Evolutionary conservation across 1,140 invertebrate species (phyloP), one percentile per base, ranked within the genome.

Genomic region (Meloidogyne hapla): DNA sequence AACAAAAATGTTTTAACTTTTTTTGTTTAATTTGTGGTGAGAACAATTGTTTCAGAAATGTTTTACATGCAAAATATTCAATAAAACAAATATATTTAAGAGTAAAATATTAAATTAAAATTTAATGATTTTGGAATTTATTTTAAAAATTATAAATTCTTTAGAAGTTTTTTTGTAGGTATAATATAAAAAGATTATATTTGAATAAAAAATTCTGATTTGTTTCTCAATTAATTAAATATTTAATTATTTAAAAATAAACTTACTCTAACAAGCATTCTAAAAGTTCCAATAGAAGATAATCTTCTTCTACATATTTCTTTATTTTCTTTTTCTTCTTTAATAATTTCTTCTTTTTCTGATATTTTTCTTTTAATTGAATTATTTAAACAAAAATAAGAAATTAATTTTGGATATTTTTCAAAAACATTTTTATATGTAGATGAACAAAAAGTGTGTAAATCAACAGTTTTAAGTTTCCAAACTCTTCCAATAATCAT

Each of bases 361-460:
- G 45, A 48, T 48, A n/a, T 56, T 56, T n/a, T 56, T n/a, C n/a
- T 56, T 56, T 56, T 56, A 33, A 33, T 33, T 33, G 33, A 33
- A 33, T 4, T 4, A 56, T n/a, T 56, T n/a, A 56, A 56, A 56
- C n/a, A 56, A 56, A 56, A 56, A 56, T 56, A 56, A 56, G 18
- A n/a, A 56, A 56, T 56, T 56, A 56, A 56, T 56, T 56, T 56
- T 56, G 48, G 48, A 56, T 56, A 56, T 56, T 56, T 56, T 56
- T 56, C 48, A 56, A 56, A 56, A 56, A 56, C n/a, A 56, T 56
- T 56, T 56, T 56, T 56, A n/a, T 56, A 56, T n/a, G 48, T 56
- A n/a, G 48, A 56, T n/a, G 48, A 56, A 56, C 48, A 56, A 56
- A 56, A 56, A n/a, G 18, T n/a, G n/a, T 56, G n/a, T 56, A 56